Evolutionary conservation across 2,888 invertebrate genomes (phyloP).

Genomic region (Phyllotreta cruciferae): DNA sequence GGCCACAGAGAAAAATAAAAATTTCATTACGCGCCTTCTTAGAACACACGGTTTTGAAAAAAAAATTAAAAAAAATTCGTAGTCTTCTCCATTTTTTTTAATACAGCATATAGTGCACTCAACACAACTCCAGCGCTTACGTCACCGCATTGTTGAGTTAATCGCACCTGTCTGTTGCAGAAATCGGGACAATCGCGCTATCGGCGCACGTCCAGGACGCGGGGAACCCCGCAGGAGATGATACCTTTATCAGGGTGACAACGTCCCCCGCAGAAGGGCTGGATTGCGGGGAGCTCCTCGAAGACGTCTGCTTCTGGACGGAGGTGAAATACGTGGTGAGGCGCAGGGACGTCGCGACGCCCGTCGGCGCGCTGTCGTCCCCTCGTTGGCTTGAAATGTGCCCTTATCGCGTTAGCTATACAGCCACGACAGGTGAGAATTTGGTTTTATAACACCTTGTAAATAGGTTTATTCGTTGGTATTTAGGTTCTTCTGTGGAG

Average conservation of each 20-base stretch:
- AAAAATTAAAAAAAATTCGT: too few species aligned
- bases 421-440: constrained; percentile 58
- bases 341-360: constrained; percentile 46
- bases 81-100: too few species aligned
- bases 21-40: too few species aligned
- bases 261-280: constrained; percentile 43
- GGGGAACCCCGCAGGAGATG: constrained; percentile 37
- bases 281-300: constrained; percentile 52
- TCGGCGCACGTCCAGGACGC: constrained; percentile 48
- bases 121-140: neutral
- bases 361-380: constrained; percentile 53
- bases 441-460: neutral
- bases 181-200: constrained; percentile 39
- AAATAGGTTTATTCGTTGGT: neutral
- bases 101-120: too few species aligned
- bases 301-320: constrained; percentile 56
- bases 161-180: constrained; percentile 37
- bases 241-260: constrained; percentile 46
- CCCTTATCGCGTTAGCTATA: constrained; percentile 62
- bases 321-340: constrained; percentile 51
- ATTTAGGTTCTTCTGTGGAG: constrained; percentile 38
- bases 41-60: too few species aligned
- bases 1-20: too few species aligned
- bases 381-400: constrained; percentile 60
- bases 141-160: neutral